phyloP scores from a whole-genome alignment of 2,888 invertebrate genomes.

The Lochmaea crataegi region DNA sequence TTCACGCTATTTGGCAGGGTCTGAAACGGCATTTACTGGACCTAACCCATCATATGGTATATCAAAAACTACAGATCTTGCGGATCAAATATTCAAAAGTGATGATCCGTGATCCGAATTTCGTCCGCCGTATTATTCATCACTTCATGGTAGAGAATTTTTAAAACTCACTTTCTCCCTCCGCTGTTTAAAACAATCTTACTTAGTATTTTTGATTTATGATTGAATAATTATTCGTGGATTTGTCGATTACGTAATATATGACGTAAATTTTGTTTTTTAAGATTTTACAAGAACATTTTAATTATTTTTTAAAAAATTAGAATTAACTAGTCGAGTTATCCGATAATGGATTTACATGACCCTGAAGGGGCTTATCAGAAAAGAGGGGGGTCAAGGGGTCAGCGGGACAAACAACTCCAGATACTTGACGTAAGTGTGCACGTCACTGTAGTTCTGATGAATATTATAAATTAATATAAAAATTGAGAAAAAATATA shows the following conservation, averaged over 20 bases:
- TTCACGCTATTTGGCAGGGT: too few species aligned
- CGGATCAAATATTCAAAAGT: too few species aligned
- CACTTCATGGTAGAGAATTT: too few species aligned
- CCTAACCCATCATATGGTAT: too few species aligned
- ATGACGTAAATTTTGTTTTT: not conserved
- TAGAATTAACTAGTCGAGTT: conserved; percentile 22
- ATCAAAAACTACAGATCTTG: too few species aligned
- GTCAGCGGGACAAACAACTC: conserved; percentile 55
- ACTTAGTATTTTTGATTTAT: not conserved
- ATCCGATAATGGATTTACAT: conserved; percentile 30
- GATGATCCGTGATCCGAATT: too few species aligned
- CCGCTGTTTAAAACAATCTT: too few species aligned
- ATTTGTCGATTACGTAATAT: not conserved
- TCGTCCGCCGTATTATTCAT: too few species aligned
- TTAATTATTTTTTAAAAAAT: not conserved
- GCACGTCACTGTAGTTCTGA: conserved; percentile 41
- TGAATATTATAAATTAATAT: not conserved
- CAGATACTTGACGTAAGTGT: conserved; percentile 48
- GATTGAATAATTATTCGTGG: too few species aligned
- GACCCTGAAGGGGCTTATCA: conserved; percentile 38
- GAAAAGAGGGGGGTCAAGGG: conserved; percentile 38
- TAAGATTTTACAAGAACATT: not conserved
- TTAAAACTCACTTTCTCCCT: too few species aligned
- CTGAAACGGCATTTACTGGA: too few species aligned
- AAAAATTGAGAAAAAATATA: not conserved